Evolutionary conservation across 2,113 vertebrate species (phyloP), one percentile per base, ranked within the genome.

Genomic region (Ciconia maguari): DNA sequence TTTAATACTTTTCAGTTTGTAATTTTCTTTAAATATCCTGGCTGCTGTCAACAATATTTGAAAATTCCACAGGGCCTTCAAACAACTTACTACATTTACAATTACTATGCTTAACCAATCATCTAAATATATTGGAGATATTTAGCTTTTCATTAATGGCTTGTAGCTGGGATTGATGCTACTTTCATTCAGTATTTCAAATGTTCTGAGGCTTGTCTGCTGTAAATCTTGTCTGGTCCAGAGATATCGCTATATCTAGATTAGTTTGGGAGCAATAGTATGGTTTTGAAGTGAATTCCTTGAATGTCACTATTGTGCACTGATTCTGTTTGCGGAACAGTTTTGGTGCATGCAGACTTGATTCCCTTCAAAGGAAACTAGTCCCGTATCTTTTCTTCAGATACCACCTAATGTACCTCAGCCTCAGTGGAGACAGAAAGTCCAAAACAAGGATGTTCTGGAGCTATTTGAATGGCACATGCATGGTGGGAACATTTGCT

Each of bases 401-500:
- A 2, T 49, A 26, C 30, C 27, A 82, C 29, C 29, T 42, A 32
- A 57, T 13, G 7, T 62, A 8, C 24, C 77, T 11, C n/a, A 89
- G 77, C 16, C 7, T 4, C 38, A 46, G 25, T 12, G 7, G 29
- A 57, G 25, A 51, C 8, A 66, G 9, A 25, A 64, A 60, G 19
- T 64, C 62, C 32, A 34, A 79, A 85, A 4, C 30, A 60, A 60
- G 25, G 13, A 38, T 48, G 11, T 30, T 91, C 55, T 29, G 32
- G 17, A 81, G 16, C 3, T 76, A 20, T 72, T 68, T 60, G 58
- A 65, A 46, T n/a, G 48, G 11, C 25, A 55, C 4, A 18, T 3
- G 9, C 17, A 42, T 0, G 0, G 17, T 52, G 36, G 34, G 22
- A 91, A 62, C 1, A 2, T 29, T 38, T 58, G 11, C 49, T 74